Conservation (phyloP, 2,888 invertebrate genomes). For the Eledone cirrhosa region DNA sequence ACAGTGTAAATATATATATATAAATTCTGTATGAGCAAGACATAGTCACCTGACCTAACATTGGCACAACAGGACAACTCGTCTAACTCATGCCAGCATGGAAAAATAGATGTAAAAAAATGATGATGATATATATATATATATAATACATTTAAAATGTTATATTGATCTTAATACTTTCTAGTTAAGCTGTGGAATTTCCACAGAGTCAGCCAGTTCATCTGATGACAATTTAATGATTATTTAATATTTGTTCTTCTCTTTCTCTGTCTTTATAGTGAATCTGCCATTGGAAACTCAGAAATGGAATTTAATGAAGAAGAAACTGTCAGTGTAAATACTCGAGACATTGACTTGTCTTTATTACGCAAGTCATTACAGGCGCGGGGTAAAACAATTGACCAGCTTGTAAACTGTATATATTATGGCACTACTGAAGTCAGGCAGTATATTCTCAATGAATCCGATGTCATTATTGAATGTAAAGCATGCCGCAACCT, state of each 20-base stretch:
- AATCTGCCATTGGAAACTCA: neutral
- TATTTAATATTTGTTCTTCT: neutral
- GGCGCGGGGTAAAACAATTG: constrained; percentile 49
- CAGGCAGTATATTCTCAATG: constrained; percentile 78
- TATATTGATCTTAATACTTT: no score
- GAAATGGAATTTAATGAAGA: constrained; percentile 9
- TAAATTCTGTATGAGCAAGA: no score
- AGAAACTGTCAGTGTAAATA: constrained; percentile 17
- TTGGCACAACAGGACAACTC: no score
- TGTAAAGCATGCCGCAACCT: constrained; percentile 87
- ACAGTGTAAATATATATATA: no score
- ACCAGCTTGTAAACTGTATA: constrained; percentile 76
- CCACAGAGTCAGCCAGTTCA: no score
- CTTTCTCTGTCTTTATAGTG: neutral
- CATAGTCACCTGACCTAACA: no score
- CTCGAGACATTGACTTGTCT: constrained; percentile 48
- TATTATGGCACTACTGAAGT: constrained; percentile 78
- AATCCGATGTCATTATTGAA: constrained; percentile 89
- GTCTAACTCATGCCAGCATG: no score
- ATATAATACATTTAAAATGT: no score
- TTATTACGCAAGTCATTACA: constrained; percentile 52
- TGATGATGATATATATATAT: no score
- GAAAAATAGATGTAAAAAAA: no score
- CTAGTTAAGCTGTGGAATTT: no score
- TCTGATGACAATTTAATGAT: no score